Conservation (phyloP, 2,888 invertebrate genomes). For the Drosophila paramelanica region DNA sequence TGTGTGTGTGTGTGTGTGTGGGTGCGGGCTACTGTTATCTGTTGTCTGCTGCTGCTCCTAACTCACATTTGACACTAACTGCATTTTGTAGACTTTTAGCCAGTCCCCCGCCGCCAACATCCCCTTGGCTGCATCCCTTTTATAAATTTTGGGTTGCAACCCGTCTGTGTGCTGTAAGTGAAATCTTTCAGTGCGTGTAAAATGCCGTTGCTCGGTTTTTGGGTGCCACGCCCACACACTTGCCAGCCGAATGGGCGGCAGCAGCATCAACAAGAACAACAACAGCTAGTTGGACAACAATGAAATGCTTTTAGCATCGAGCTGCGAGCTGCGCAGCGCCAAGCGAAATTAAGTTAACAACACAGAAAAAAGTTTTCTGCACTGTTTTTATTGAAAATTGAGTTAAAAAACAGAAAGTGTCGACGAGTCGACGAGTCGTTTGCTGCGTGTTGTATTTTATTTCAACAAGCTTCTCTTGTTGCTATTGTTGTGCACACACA, state of each 20-base stretch:
- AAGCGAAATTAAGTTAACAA: conserved; percentile 77
- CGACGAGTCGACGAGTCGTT: conserved; percentile 61
- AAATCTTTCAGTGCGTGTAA: conserved; percentile 77
- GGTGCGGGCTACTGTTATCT: conserved; percentile 8
- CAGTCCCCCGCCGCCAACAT: neutral
- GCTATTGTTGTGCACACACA: conserved; percentile 30
- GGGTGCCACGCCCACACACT: conserved; percentile 62
- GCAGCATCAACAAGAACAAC: conserved; percentile 11
- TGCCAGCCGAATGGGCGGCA: conserved; percentile 6
- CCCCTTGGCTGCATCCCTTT: neutral
- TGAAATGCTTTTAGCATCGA: conserved; percentile 77
- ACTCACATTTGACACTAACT: conserved; percentile 69
- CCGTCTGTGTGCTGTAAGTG: conserved; percentile 52
- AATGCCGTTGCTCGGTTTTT: conserved; percentile 72
- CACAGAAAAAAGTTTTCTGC: conserved; percentile 69
- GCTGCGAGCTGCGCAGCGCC: conserved; percentile 55
- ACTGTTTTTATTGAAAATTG: conserved; percentile 80
- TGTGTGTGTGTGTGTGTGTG: conserved; percentile 11
- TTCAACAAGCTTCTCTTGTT: conserved; percentile 36
- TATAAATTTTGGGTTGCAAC: neutral
- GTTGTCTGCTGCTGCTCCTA: conserved; percentile 42
- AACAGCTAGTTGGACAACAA: conserved; percentile 72
- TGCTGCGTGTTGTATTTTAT: conserved; percentile 57
- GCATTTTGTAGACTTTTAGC: conserved; percentile 62
- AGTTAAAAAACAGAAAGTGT: conserved; percentile 79